phyloP scores from a whole-genome alignment of 2,797 vertebrate genomes.

The Emydoidea blandingii region DNA sequence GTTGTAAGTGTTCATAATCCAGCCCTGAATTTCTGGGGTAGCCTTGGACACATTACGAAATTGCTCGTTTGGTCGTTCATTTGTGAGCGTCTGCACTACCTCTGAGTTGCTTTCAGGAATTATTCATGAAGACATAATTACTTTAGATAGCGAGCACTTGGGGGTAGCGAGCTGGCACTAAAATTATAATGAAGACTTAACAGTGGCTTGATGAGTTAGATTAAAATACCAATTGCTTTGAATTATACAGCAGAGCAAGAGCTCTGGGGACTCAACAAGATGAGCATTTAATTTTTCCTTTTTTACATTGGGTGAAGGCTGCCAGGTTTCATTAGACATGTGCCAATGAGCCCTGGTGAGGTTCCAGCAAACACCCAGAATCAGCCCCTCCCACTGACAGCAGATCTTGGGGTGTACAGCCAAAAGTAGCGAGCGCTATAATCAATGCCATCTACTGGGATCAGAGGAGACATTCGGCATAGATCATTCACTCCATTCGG shows the following conservation, averaged over 20 bases:
- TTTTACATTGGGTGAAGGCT: background rate
- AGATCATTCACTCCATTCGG: background rate
- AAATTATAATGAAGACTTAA: background rate
- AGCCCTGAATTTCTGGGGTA: background rate
- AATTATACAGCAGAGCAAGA: constrained; percentile 20
- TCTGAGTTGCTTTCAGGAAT: background rate
- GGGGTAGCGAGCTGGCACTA: background rate
- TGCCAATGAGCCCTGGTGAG: background rate
- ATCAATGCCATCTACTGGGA: background rate
- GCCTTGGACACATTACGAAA: background rate
- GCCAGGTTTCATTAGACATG: background rate
- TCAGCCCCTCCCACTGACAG: background rate
- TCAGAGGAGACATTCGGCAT: background rate
- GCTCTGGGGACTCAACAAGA: background rate
- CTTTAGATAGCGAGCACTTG: background rate
- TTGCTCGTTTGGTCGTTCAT: background rate
- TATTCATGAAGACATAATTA: background rate
- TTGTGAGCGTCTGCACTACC: background rate
- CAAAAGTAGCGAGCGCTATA: background rate
- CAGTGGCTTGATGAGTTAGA: background rate
- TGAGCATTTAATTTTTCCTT: background rate
- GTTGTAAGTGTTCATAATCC: background rate
- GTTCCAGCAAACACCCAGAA: background rate
- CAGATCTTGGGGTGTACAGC: background rate
- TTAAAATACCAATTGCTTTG: background rate